phyloP scores from a whole-genome alignment of 1,140 invertebrate genomes.

The Condylostylus longicornis region DNA sequence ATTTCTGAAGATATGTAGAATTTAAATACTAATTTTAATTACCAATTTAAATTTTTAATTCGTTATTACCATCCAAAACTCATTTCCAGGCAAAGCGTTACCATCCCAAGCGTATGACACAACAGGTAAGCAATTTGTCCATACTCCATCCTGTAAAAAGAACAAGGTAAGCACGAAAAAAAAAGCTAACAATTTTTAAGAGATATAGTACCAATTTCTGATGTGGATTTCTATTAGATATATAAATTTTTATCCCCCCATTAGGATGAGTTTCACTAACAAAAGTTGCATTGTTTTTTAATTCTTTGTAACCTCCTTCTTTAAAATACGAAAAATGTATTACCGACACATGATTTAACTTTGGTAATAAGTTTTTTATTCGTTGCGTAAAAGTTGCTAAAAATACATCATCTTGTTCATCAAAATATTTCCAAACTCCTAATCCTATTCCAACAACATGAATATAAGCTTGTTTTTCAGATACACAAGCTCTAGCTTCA shows the following conservation, averaged over 20 bases:
- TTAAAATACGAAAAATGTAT: slow-evolving; percentile 30
- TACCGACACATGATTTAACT: slow-evolving; percentile 16
- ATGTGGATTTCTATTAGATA: slow-evolving; percentile 24
- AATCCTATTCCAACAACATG: slow-evolving; percentile 28
- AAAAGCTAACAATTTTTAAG: no score
- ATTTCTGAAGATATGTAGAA: slow-evolving; percentile 1
- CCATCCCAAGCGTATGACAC: slow-evolving; percentile 52
- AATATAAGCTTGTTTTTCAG: slow-evolving; percentile 16
- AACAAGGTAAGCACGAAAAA: no score
- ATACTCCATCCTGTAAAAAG: no score
- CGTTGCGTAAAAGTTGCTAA: slow-evolving; percentile 26
- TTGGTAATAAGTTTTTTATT: slow-evolving; percentile 12
- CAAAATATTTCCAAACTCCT: slow-evolving; percentile 24
- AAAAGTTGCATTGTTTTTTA: slow-evolving; percentile 15
- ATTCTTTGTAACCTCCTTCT: slow-evolving; percentile 10
- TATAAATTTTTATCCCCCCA: slow-evolving; percentile 17
- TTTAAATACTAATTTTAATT: no score
- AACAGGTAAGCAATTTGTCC: slow-evolving; percentile 38
- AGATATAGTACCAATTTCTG: slow-evolving; percentile 13
- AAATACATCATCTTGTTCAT: slow-evolving; percentile 28
- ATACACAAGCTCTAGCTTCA: slow-evolving; percentile 10
- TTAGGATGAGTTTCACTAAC: slow-evolving; percentile 13
- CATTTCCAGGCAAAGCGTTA: slow-evolving; percentile 48
- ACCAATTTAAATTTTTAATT: no score
- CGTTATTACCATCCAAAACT: slow-evolving; percentile 37